Conservation (phyloP, 2,113 vertebrate genomes). For the Scophthalmus maximus region DNA sequence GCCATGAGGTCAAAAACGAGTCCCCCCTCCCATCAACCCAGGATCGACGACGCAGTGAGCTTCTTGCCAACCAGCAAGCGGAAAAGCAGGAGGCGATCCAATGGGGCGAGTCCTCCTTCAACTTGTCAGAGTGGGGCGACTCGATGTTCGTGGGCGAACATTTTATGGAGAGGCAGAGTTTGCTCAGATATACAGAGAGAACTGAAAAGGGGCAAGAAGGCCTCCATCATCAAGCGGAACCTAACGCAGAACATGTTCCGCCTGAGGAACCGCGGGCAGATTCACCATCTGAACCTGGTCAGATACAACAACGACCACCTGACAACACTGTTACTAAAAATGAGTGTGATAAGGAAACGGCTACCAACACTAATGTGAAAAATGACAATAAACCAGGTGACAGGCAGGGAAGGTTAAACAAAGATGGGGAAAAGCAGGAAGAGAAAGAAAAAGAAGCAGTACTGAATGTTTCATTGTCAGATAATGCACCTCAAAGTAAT, state of each 20-base stretch:
- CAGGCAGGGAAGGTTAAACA: background rate
- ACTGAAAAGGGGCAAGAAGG: constrained; percentile 16
- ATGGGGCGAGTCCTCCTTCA: constrained; percentile 86
- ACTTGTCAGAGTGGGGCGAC: constrained; percentile 88
- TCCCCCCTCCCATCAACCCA: constrained; percentile 19
- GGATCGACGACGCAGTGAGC: constrained; percentile 63
- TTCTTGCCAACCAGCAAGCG: constrained; percentile 70
- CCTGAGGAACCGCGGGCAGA: constrained; percentile 8
- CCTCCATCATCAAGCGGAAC: background rate
- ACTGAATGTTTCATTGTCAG: constrained; percentile 2
- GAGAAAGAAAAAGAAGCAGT: background rate
- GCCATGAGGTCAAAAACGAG: constrained; percentile 7
- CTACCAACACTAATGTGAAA: background rate
- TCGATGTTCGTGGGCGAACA: constrained; percentile 84
- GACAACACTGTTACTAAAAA: background rate
- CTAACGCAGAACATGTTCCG: too few relatives aligned
- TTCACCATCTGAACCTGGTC: background rate
- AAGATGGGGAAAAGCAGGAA: background rate
- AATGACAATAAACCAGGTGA: background rate
- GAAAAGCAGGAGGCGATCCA: constrained; percentile 79
- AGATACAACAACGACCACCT: constrained; percentile 6
- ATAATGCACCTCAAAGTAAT: constrained; percentile 26
- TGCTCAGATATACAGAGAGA: constrained; percentile 39
- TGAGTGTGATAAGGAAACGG: background rate
- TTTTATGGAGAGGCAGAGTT: constrained; percentile 76